Conservation (phyloP, 2,888 invertebrate genomes). For the Colletes collaris region DNA sequence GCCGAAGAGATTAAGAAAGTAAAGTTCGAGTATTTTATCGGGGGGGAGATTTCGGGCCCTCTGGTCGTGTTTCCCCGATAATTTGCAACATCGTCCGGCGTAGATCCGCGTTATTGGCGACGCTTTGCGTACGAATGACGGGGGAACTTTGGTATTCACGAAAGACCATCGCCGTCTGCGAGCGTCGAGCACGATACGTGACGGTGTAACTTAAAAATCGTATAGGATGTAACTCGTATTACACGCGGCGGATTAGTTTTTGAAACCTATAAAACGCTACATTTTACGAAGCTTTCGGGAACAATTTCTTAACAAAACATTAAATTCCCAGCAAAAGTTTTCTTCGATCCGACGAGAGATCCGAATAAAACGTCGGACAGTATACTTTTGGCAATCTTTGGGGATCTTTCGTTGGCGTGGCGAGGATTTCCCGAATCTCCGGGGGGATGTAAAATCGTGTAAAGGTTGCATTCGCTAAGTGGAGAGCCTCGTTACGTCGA, state of each 20-base stretch:
- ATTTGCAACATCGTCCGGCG: background rate
- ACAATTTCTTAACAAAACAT: no score
- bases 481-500: slow-evolving; percentile 42
- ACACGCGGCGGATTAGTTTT: slow-evolving; percentile 10
- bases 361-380: no score
- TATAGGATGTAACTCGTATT: background rate
- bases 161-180: background rate
- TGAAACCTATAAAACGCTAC: no score
- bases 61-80: background rate
- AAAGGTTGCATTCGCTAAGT: slow-evolving; percentile 33
- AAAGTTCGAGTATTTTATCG: slow-evolving; percentile 5
- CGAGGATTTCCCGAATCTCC: slow-evolving; percentile 14
- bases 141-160: background rate
- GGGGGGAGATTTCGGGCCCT: background rate
- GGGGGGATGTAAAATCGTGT: slow-evolving; percentile 22
- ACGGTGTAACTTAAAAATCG: background rate
- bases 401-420: slow-evolving; percentile 19
- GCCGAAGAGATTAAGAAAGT: background rate
- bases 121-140: slow-evolving; percentile 16
- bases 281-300: no score
- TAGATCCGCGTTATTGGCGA: background rate
- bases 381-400: slow-evolving; percentile 19
- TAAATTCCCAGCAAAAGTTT: no score
- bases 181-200: slow-evolving; percentile 10
- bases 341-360: no score